Evolutionary conservation across 2,797 vertebrate species (phyloP), one percentile per base, ranked within the genome.

Genomic region (Caiman crocodilus): DNA sequence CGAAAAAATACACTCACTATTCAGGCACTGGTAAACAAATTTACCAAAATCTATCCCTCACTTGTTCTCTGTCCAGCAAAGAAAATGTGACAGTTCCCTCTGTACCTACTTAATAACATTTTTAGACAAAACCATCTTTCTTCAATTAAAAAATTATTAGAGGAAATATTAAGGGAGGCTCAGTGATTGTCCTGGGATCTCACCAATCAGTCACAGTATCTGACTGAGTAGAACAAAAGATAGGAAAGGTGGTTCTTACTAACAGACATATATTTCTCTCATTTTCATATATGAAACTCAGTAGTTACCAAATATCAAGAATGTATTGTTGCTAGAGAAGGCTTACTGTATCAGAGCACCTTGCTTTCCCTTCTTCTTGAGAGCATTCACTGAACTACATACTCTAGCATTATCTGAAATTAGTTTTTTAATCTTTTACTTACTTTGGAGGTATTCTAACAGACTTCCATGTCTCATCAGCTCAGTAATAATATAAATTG

Each of bases 401-500:
- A 81, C 83, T 87, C 74, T 90, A 92, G 67, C 30, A 92, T 32
- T n/a, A 30, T 32, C 93, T 94, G 85, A 96, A 94, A 89, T 85
- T 55, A 97, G 86, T 95, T 95, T 95, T 74, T 84, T 82, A 96
- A 85, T 87, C 6, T 90, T 94, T 89, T 94, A 79, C 99, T 99
- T 98, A 99, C 99, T 99, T 96, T 98, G 98, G 61, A 99, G 98
- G 96, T 99, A 99, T 14, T 99, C 98, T 84, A 98, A 98, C 95
- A 99, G 98, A 96, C 99, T 99, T 97, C 99, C 99, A 16, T 99
- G 96, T 94, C 94, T 99, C 99, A 99, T 99, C 95, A 99, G 98
- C 97, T 99, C 99, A 0, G 99, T 99, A 97, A 99, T 98, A 97
- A 99, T 99, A 98, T 99, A 99, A 97, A 99, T 98, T 92, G 99